A percentile compares a stretch with the other conserved stretches of the same genome.
Conservation (phyloP, 2,113 vertebrate species). For the Indicator maculatus region DNA sequence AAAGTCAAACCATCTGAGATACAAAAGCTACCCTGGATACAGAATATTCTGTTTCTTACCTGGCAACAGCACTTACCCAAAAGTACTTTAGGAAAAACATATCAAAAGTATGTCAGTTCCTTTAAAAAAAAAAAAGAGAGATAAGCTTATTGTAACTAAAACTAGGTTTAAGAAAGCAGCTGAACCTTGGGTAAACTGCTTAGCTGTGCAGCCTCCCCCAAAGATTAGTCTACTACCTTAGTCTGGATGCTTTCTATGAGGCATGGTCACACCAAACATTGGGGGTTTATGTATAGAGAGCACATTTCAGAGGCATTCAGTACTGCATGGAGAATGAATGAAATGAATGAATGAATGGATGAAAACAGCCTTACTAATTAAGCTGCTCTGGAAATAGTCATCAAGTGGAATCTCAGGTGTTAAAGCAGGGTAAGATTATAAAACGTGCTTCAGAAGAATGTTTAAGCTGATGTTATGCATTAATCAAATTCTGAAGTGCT, state of each 20-base stretch:
- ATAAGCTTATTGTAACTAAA: neutral
- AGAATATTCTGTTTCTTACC: neutral
- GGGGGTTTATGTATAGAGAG: neutral
- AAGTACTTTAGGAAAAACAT: neutral
- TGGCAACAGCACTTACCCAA: neutral
- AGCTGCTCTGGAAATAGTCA: neutral
- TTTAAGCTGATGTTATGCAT: neutral
- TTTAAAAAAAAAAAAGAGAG: neutral
- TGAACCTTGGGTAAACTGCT: neutral
- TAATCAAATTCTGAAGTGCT: neutral
- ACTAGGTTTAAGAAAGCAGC: neutral
- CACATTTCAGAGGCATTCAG: slow-evolving; percentile 27
- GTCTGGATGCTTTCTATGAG: neutral
- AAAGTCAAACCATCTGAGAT: neutral
- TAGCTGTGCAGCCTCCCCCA: neutral
- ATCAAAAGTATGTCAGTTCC: neutral
- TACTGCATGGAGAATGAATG: neutral
- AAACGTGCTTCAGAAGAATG: neutral
- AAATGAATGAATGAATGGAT: neutral
- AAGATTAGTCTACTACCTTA: neutral
- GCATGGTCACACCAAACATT: neutral
- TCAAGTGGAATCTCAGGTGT: neutral
- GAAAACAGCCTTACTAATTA: neutral
- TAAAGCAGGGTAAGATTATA: neutral
- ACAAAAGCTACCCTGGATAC: neutral